Percentiles rank a stretch among this genome's conserved stretches.
Conservation (phyloP, 2,113 vertebrate genomes). For the Carassius auratus region DNA sequence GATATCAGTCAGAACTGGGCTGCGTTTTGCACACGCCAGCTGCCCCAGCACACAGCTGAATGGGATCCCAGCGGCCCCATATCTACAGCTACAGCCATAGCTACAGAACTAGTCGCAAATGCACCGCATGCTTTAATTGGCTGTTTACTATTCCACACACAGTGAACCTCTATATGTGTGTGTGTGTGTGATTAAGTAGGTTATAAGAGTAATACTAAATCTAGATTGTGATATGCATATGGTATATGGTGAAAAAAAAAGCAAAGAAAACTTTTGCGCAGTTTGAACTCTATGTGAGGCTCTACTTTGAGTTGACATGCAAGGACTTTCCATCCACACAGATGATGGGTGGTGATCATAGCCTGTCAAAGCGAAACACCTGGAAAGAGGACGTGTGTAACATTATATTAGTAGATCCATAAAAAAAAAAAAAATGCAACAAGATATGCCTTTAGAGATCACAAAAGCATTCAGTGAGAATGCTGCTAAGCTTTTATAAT, state of each 20-base stretch:
- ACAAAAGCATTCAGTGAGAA: not conserved
- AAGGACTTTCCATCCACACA: not conserved
- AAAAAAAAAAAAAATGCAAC: conserved; percentile 27
- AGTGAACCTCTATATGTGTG: conserved; percentile 7
- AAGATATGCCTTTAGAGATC: conserved; percentile 10
- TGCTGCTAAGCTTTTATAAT: not conserved
- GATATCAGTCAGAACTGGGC: not conserved
- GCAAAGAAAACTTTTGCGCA: not conserved
- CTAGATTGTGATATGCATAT: not conserved
- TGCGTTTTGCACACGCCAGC: not conserved
- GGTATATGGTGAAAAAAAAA: conserved; percentile 31
- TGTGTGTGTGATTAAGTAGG: conserved; percentile 17
- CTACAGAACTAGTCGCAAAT: not conserved
- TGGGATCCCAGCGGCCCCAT: conserved; percentile 1
- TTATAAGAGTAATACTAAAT: not conserved
- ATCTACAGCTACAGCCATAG: not conserved
- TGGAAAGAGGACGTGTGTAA: conserved; percentile 5
- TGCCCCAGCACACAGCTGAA: conserved; percentile 2
- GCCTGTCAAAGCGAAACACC: conserved; percentile 36
- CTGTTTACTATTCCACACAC: conserved; percentile 34
- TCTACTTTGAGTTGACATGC: not conserved
- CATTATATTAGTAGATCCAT: not conserved
- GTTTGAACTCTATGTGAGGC: not conserved
- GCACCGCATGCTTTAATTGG: conserved; percentile 38
- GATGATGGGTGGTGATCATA: conserved; percentile 17